Conservation (phyloP, 1,140 invertebrate species). For the Neodiprion pinetum region DNA sequence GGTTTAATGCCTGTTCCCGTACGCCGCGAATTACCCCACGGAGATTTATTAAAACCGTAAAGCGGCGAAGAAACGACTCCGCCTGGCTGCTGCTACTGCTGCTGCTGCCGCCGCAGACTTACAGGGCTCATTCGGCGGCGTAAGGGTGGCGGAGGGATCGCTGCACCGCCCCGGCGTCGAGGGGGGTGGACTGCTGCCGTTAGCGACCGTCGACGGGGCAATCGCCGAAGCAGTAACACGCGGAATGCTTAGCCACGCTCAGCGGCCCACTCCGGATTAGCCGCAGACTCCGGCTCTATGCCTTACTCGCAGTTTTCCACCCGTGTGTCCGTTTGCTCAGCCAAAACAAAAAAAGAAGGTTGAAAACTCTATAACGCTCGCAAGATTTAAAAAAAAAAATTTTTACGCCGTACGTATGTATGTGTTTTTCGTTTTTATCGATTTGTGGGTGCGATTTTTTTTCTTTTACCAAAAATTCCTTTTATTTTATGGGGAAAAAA, state of each 20-base stretch:
- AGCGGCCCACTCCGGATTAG: conserved; percentile 47
- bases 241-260: conserved; percentile 34
- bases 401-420: too few species aligned
- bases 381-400: too few species aligned
- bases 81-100: conserved; percentile 22
- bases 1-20: conserved; percentile 51
- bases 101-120: conserved; percentile 15
- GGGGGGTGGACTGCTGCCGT: conserved; percentile 46
- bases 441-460: too few species aligned
- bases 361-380: too few species aligned
- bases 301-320: too few species aligned
- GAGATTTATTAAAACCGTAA: conserved; percentile 63
- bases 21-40: conserved; percentile 56
- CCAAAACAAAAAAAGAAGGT: too few species aligned
- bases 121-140: conserved; percentile 22
- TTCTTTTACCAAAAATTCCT: too few species aligned
- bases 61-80: conserved; percentile 55
- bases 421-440: too few species aligned
- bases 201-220: conserved; percentile 49
- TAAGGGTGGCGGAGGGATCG: conserved; percentile 16
- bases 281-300: background rate
- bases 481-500: too few species aligned
- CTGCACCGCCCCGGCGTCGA: conserved; percentile 15
- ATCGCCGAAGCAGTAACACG: conserved; percentile 33
- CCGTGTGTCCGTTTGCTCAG: too few species aligned